A percentile compares a stretch with the other conserved stretches of the same genome.
Evolutionary conservation across 2,888 invertebrate genomes (phyloP).

Genomic region (Dynastes grantii): DNA sequence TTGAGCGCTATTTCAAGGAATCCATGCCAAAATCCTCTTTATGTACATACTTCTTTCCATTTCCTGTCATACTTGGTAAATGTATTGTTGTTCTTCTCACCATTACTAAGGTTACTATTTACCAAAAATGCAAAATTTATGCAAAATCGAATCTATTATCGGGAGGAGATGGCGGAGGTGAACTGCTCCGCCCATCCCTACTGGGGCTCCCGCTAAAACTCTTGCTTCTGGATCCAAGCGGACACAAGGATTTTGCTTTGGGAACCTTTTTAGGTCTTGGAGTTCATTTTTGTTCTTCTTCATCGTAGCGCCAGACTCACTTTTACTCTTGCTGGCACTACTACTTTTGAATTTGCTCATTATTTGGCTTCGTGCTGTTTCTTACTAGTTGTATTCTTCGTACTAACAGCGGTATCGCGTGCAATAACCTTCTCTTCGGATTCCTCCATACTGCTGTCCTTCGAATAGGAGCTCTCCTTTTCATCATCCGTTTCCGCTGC

Average conservation of each 20-base stretch:
- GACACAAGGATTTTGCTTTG: constrained; percentile 60
- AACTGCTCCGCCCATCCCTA: constrained; percentile 63
- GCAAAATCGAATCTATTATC: constrained; percentile 61
- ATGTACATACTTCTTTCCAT: constrained; percentile 61
- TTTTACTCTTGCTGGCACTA: constrained; percentile 28
- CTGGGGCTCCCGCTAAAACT: constrained; percentile 61
- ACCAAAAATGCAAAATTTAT: constrained; percentile 26
- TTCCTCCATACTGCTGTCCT: constrained; percentile 54
- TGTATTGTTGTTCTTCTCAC: constrained; percentile 58
- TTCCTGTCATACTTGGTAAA: constrained; percentile 61
- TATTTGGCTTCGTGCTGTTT: constrained; percentile 51
- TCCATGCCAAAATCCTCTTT: constrained; percentile 55
- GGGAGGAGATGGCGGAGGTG: constrained; percentile 67
- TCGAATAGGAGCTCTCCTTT: constrained; percentile 63
- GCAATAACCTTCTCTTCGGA: constrained; percentile 12
- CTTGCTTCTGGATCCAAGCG: constrained; percentile 59
- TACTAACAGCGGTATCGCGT: constrained; percentile 8
- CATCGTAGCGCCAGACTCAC: constrained; percentile 49
- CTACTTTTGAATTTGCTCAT: constrained; percentile 55
- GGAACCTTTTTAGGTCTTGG: constrained; percentile 58
- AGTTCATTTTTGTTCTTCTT: constrained; percentile 55
- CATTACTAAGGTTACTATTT: constrained; percentile 56
- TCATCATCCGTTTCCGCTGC: constrained; percentile 65
- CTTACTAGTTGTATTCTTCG: constrained; percentile 50
- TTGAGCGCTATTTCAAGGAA: constrained; percentile 38